Base-by-base conservation (phyloP, 2,888 invertebrate species). In the Ochropacha duplaris region DNA sequence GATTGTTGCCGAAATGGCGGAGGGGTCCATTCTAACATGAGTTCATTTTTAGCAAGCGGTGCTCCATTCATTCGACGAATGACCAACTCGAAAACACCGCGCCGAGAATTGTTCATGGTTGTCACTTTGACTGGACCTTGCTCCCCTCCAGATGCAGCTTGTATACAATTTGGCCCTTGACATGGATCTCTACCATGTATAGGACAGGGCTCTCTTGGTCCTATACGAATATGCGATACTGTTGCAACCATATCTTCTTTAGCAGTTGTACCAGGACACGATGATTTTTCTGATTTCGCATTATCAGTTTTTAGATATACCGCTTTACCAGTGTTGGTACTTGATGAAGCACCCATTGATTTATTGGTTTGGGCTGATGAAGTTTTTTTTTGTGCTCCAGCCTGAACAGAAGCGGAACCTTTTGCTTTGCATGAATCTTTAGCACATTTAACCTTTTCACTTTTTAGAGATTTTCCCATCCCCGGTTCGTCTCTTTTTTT, bases 21-120 rank as follows among this genome's bases (percentile, higher is more conserved):
- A 1, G 91, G 92, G 6, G 87, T 88, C 92, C 92, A 92, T 72
- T 92, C 92, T 49, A 92, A 68, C 87, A 92, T 89, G 44, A 92
- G 66, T 66, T 92, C 92, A 64, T 91, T 91, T 62, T 72, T 90
- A 11, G 92, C 92, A 19, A 92, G 72, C 14, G 90, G 89, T 28
- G 90, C 88, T 26, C 90, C 91, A 22, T 74, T 87, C 58, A 91
- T 74, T 74, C 79, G 84, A 49, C 91, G 84, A 60, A 92, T 81
- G 2, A 90, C 88, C 57, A 92, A 64, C 74, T 92, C 92, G 64
- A 92, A 92, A 24, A 92, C 92, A 22, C 92, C 92, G 54, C 89
- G 80, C 14, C 92, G 83, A 4, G 90, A 85, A 75, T 92, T 92
- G 39, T 75, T 79, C 22, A 74, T 76, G 22, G 83, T 82, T 6